Conservation (phyloP, 2,888 invertebrate genomes). For the Ryuthela nishihirai region DNA sequence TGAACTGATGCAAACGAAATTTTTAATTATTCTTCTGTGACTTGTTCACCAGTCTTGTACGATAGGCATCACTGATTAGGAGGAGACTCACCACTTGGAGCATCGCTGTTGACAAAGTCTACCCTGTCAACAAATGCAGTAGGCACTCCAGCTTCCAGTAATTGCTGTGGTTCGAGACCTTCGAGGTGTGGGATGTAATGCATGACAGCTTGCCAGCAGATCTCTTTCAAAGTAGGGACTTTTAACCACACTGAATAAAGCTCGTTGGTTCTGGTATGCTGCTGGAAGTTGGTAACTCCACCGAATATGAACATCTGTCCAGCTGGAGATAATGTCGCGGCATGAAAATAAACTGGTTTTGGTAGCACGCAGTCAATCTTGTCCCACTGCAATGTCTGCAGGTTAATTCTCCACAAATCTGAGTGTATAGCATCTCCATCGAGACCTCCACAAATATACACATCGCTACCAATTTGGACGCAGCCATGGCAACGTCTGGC, state of each 20-base stretch:
- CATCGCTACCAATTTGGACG: conserved; percentile 64
- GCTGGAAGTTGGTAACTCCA: conserved; percentile 38
- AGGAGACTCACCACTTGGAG: too few species aligned
- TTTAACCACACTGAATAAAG: conserved; percentile 79
- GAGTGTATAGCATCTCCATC: conserved; percentile 64
- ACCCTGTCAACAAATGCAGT: conserved; percentile 6
- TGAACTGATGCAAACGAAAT: too few species aligned
- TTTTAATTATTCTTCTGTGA: too few species aligned
- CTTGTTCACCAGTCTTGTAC: too few species aligned
- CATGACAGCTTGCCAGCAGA: conserved; percentile 79
- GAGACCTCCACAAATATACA: conserved; percentile 78
- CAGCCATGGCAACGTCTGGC: conserved; percentile 80
- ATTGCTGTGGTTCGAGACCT: conserved; percentile 1
- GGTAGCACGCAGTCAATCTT: conserved; percentile 65
- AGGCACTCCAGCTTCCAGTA: conserved; percentile 25
- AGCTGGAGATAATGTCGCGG: conserved; percentile 69
- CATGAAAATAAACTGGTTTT: conserved; percentile 78
- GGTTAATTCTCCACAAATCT: conserved; percentile 78
- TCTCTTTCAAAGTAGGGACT: conserved; percentile 80
- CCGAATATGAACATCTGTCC: conserved; percentile 39
- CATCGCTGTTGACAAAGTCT: too few species aligned
- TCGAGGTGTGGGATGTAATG: conserved; percentile 54
- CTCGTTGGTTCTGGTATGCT: conserved; percentile 61
- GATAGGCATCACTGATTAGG: too few species aligned
- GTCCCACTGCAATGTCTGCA: conserved; percentile 71